Evolutionary conservation across 2,888 invertebrate genomes (phyloP).

Genomic region (Drosophila putrida): DNA sequence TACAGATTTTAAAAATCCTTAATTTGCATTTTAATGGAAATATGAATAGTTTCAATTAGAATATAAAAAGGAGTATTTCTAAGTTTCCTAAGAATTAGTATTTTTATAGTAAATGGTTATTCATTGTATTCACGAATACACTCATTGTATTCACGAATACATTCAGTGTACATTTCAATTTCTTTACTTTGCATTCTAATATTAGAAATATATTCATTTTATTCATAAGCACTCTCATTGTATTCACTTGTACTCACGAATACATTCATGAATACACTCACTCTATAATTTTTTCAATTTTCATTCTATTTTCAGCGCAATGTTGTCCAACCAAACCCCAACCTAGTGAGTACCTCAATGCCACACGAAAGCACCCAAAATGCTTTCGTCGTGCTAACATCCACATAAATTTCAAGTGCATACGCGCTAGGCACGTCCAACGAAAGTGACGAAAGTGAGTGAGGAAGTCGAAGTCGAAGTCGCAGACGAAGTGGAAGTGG

Average conservation of each 20-base stretch:
- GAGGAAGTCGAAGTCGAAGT: conserved; percentile 1
- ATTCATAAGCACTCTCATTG: conserved; percentile 20
- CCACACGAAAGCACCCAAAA: conserved; percentile 51
- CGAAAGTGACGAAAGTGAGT: conserved; percentile 35
- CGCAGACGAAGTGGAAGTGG: conserved; percentile 12
- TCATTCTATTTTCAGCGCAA: conserved; percentile 50
- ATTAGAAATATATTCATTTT: no score
- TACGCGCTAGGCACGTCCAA: conserved; percentile 50
- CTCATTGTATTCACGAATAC: conserved; percentile 7
- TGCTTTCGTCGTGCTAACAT: conserved; percentile 66
- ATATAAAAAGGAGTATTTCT: not conserved
- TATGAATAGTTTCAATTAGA: not conserved
- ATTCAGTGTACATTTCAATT: not conserved
- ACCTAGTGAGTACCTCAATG: conserved; percentile 72
- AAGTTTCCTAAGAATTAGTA: no score
- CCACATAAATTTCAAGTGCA: conserved; percentile 59
- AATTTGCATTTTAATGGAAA: no score
- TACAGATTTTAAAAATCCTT: not conserved
- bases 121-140: not conserved
- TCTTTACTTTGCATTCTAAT: no score
- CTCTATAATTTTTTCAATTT: not conserved
- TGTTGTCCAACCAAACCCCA: conserved; percentile 52
- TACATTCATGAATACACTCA: conserved; percentile 30
- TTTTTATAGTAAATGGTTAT: no score
- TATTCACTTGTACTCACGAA: conserved; percentile 3